Base-by-base conservation (phyloP, 2,797 vertebrate species). In the Cercopithecus petaurista region DNA sequence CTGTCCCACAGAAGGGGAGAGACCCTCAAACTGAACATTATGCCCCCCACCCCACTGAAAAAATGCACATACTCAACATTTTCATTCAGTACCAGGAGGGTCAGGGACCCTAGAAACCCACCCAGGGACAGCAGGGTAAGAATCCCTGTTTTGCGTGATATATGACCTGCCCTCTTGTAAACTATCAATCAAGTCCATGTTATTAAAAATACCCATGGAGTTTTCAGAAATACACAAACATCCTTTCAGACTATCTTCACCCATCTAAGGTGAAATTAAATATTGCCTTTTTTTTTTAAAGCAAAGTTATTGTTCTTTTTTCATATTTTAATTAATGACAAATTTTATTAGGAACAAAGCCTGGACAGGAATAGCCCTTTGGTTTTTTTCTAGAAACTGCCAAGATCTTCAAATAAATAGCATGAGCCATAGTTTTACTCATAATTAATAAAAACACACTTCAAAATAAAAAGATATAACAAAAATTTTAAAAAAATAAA, bases 191-290 rank as follows among this genome's bases (percentile, higher is more conserved):
- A 95, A 72, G 7, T 48, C 72, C 55, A 70, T n/a, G 86, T 87
- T 70, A 59, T 88, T 75, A 95, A 92, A 84, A 82, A 92, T 55
- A 46, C 39, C 17, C 19, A 80, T 19, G 22, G 5, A 88, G 67
- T 30, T 93, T 92, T 93, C 64, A 85, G 70, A 97, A 96, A 83
- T 39, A 13, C 28, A 80, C 75, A 85, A 96, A 86, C n/a, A 72
- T 70, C 72, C 43, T 88, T 88, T 86, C 26, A 90, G 64, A 88
- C 85, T 73, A 77, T 46, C 75, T 21, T 48, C 55, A 83, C 6
- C 48, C 77, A 59, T 52, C 61, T 82, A 80, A 92, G 36, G 75
- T 30, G 11, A 95, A 92, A 81, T 85, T 19, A 83, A 90, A 72
- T 7, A 76, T 39, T 55, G 41, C 52, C 21, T 52, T 7, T 52